Base-by-base conservation (phyloP, 1,140 invertebrate species). In the Formica exsecta region DNA sequence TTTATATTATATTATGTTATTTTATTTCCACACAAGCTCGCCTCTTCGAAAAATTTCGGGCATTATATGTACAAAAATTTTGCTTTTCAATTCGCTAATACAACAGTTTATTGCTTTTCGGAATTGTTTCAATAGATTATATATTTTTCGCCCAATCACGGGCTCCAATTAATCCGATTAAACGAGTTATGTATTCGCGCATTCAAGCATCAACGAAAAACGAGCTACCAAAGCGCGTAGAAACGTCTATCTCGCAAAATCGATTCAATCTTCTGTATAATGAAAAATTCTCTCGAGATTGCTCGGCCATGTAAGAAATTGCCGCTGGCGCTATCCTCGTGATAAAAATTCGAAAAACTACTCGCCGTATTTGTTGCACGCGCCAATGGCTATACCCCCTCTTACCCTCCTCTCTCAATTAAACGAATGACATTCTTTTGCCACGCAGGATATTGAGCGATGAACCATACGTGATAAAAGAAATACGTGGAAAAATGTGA, bases 231-330 rank as follows among this genome's bases (percentile, higher is more conserved):
- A 81, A 32, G 79, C 51, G 51, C 64, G 65, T 29, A 38, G 36
- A 70, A 70, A 36, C 65, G 36, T 38, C 54, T 44, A 81, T 81
- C 71, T 81, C 19, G 68, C 68, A 83, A 74, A 83, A 83, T 74
- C 29, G 68, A 83, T 83, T 73, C 79, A 74, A 74, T 62, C 79
- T 74, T 61, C 79, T 36, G 54, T 57, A 29, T 83, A 74, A 83
- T 83, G 79, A 83, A 83, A 80, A 83, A 83, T 66, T 83, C 51
- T 41, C 38, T 22, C 68, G 68, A 83, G 57, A 83, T 74, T 83
- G 79, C 79, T 61, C 68, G 79, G 19, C 79, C 79, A 83, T 48
- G 79, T 83, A 83, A 83, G 79, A 83, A 83, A 83, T 83, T 83
- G 79, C 68, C n/a, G 41, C n/a, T 22, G 54, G 68, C 54, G 41